Conservation (phyloP, 1,140 invertebrate species). For the Drosophila equinoxialis region DNA sequence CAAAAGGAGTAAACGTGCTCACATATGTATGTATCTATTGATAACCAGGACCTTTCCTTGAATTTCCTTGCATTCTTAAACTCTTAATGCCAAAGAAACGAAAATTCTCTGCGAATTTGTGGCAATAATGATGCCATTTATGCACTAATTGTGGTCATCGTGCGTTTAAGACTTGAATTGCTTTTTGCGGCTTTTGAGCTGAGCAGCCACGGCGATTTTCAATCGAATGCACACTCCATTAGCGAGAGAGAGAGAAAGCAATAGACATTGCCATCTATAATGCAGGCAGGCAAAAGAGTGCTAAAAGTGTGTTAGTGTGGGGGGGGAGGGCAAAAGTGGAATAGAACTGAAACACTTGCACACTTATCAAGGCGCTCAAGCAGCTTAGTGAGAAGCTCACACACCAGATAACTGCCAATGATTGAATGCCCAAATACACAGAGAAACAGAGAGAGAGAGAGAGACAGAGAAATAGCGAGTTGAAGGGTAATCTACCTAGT, state of each 20-base stretch:
- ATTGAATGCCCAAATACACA: conserved; percentile 53
- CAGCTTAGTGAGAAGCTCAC: conserved; percentile 38
- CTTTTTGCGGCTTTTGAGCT: conserved; percentile 27
- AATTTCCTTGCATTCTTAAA: too few species aligned
- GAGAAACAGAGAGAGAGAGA: background rate
- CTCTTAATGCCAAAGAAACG: background rate
- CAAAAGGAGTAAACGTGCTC: too few species aligned
- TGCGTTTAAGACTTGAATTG: conserved; percentile 7
- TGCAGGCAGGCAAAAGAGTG: too few species aligned
- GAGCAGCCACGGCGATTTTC: conserved; percentile 61
- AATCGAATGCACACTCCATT: conserved; percentile 29
- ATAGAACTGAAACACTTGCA: conserved; percentile 8
- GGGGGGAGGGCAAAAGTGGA: background rate
- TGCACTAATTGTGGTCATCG: conserved; percentile 1
- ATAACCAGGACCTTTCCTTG: too few species aligned
- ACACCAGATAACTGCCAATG: conserved; percentile 58
- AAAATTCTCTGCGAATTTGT: background rate
- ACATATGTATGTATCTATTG: too few species aligned
- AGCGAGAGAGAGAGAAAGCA: background rate
- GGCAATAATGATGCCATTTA: conserved; percentile 12
- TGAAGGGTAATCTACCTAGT: conserved; percentile 42
- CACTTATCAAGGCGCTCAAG: conserved; percentile 34
- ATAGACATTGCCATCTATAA: background rate
- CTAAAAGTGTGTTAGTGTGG: too few species aligned
- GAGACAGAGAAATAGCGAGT: background rate